Percentiles rank a stretch among this genome's conserved stretches.
phyloP scores from a whole-genome alignment of 2,888 invertebrate species.

The Tipula helvola region DNA sequence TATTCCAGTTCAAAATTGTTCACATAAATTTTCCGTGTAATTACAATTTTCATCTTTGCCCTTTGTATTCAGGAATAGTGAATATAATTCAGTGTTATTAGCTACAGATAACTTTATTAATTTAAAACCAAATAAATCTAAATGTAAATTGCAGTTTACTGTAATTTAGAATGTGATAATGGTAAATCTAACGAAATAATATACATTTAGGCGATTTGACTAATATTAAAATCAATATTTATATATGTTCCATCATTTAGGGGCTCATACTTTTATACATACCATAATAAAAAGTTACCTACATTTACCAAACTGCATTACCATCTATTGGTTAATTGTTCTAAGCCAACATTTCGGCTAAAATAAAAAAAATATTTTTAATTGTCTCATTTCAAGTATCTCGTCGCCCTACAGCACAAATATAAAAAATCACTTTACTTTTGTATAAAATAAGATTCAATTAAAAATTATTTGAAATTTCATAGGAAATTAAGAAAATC shows the following conservation, averaged over 20 bases:
- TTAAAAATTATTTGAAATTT: neutral
- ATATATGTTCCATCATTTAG: neutral
- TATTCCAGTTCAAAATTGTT: too few species aligned
- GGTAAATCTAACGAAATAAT: too few species aligned
- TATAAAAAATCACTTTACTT: neutral
- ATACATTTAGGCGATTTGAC: too few species aligned
- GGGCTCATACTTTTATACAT: neutral
- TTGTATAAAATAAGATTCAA: neutral
- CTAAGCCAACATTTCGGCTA: neutral
- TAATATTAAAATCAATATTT: too few species aligned
- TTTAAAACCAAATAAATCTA: too few species aligned
- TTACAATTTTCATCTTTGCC: too few species aligned
- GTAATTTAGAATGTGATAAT: too few species aligned
- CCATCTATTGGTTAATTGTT: neutral
- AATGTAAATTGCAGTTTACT: too few species aligned
- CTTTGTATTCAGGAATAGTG: too few species aligned
- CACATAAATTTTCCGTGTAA: too few species aligned
- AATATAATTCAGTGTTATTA: too few species aligned
- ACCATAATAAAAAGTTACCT: neutral
- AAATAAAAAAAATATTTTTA: neutral
- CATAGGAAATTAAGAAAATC: neutral
- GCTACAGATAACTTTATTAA: too few species aligned
- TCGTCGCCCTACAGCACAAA: neutral
- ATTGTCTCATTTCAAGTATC: neutral
- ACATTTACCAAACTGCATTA: neutral